Evolutionary conservation across 2,797 vertebrate species (phyloP).

Genomic region (Thunnus albacares): DNA sequence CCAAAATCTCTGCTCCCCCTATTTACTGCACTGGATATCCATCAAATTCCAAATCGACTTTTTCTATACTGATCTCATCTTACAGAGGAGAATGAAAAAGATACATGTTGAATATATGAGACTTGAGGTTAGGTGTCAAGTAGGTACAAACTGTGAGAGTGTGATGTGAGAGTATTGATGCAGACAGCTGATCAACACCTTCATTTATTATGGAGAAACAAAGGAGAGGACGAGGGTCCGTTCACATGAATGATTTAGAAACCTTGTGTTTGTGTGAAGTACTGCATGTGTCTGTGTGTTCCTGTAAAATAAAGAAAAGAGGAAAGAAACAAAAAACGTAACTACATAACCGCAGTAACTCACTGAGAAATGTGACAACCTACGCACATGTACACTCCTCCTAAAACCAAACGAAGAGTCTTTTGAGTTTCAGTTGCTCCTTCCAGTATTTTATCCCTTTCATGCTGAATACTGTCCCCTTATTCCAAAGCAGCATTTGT

Average conservation of each 20-base stretch:
- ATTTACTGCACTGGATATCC: no score
- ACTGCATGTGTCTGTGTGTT: not conserved
- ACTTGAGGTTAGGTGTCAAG: conserved; percentile 72
- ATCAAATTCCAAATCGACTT: not conserved
- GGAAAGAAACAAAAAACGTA: conserved; percentile 7
- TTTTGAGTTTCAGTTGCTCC: conserved; percentile 9
- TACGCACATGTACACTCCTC: not conserved
- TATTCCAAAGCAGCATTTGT: conserved; percentile 15
- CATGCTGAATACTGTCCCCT: not conserved
- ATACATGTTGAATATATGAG: conserved; percentile 33
- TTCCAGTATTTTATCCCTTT: conserved; percentile 13
- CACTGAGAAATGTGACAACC: conserved; percentile 12
- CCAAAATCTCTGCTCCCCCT: no score
- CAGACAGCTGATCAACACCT: conserved; percentile 70
- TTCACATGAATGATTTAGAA: conserved; percentile 68
- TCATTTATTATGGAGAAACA: conserved; percentile 69
- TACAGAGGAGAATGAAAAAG: not conserved
- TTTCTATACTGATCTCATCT: not conserved
- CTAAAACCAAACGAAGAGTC: not conserved
- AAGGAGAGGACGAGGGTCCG: conserved; percentile 38
- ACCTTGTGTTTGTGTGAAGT: conserved; percentile 28
- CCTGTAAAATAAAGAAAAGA: not conserved
- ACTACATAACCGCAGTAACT: conserved; percentile 2
- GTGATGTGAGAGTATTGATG: conserved; percentile 61
- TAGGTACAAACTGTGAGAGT: conserved; percentile 57